Percentiles rank a stretch among this genome's conserved stretches.
phyloP scores from a whole-genome alignment of 2,888 invertebrate species.

The Conomelus anceps region DNA sequence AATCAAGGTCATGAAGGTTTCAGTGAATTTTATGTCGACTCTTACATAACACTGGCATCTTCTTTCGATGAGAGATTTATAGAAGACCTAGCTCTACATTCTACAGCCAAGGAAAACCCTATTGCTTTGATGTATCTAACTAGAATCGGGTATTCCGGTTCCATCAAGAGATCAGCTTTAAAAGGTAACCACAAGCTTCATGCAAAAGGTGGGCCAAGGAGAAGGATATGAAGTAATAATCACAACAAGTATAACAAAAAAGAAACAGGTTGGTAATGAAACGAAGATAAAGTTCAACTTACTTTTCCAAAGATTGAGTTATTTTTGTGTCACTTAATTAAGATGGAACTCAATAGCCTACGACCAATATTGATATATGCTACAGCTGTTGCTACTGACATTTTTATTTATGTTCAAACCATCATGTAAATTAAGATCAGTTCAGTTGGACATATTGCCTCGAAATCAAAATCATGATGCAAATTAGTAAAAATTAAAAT shows the following conservation, averaged over 20 bases:
- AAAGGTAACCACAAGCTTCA: not conserved
- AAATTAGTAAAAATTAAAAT: not conserved
- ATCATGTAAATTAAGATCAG: not conserved
- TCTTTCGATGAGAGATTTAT: not conserved
- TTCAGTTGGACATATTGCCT: not conserved
- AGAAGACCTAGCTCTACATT: not conserved
- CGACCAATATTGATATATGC: too few relatives aligned
- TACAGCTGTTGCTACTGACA: not conserved
- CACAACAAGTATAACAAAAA: not conserved
- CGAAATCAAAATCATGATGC: not conserved
- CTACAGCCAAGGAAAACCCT: not conserved
- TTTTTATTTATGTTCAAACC: not conserved
- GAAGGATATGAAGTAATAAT: not conserved
- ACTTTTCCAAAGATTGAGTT: not conserved
- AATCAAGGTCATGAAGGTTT: not conserved
- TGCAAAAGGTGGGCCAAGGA: not conserved
- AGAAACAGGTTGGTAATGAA: not conserved
- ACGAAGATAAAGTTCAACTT: not conserved
- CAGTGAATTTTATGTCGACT: not conserved
- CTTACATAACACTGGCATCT: not conserved
- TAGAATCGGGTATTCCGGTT: not conserved
- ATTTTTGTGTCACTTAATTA: not conserved
- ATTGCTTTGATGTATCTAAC: not conserved
- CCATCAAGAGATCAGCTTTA: not conserved
- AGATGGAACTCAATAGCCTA: too few relatives aligned